These are phyloP conservation scores for Chrysaora quinquecirrha DNA, from an alignment of 30 jellyfish, hydroid and myxozoan species.

Conservation along the genomic window DNA sequence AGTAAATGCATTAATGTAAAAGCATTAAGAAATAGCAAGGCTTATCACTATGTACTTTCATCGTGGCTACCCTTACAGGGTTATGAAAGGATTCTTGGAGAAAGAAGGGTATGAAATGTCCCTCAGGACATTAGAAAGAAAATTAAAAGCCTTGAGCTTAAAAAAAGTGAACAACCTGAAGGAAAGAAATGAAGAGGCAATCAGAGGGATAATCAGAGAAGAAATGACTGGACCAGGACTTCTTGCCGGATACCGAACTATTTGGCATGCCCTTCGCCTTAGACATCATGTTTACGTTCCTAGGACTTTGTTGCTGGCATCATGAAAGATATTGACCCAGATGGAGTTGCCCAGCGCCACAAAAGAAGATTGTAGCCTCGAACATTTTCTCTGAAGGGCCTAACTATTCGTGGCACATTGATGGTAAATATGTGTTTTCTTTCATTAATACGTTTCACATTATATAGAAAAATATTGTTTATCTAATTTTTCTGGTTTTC, in stretches of 20 bases:
- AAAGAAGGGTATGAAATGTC: not conserved
- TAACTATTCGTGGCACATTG: conserved; percentile 46
- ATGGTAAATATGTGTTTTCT: conserved; percentile 28
- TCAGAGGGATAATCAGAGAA: not conserved
- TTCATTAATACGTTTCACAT: no score
- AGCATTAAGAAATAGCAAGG: not conserved
- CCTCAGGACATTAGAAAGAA: conserved; percentile 16
- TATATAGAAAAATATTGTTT: no score
- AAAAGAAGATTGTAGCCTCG: conserved; percentile 8
- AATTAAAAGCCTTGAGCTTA: not conserved
- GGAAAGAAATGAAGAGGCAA: not conserved
- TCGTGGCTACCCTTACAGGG: not conserved
- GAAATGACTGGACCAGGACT: conserved; percentile 40
- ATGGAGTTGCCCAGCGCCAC: conserved; percentile 25
- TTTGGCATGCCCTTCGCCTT: conserved; percentile 30
- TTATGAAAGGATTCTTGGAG: not conserved
- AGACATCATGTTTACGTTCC: conserved; percentile 19
- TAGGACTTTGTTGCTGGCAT: not conserved
- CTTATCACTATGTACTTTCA: not conserved
- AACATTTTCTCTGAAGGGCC: conserved; percentile 32
- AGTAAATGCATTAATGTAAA: not conserved
- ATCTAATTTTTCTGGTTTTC: no score
- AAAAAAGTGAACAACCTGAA: not conserved
- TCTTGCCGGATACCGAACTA: conserved; percentile 25
- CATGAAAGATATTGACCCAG: conserved; percentile 50